Base-by-base conservation (phyloP, 2,888 invertebrate species). In the Smittia aterrima region DNA sequence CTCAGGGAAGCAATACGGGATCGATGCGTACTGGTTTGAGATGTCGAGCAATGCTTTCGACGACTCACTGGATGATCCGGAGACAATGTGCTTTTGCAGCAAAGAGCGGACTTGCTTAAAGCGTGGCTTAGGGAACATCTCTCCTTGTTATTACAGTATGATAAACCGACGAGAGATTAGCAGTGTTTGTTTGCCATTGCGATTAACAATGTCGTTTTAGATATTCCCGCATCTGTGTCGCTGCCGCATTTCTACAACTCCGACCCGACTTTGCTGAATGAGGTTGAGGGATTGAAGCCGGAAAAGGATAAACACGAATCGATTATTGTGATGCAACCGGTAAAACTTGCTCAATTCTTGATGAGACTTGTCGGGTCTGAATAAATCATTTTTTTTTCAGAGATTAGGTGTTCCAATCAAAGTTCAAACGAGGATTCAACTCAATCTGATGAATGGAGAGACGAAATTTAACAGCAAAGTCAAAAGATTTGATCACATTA, bases 181-280 rank as follows among this genome's bases (percentile, higher is more conserved):
- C 38, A n/a, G n/a, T 20, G 41, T n/a, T 64, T 64, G 47, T 47
- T 47, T 47, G n/a, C 27, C 18, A 40, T 40, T 62, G 4, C 32
- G 32, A 47, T 75, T 74, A 20, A 32, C 16, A 67, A 75, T 78
- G 79, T 6, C 18, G 38, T 66, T 22, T 11, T 13, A 89, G 89
- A 86, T 80, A 88, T 91, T 74, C 92, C 92, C 0, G 85, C 91
- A n/a, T 87, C 88, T n/a, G 82, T 92, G 40, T 92, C 92, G 0
- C 87, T 86, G 79, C 90, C 90, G 0, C 90, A 90, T 79, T 92
- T 91, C 78, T 86, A 87, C 77, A 86, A 90, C 77, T 87, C 87
- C 0, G 90, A 89, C 80, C 86, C 86, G 0, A 81, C 80, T 47
- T 80, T 90, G 6, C 76, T 87, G 24, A 83, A 87, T 0, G 84